These are phyloP conservation scores for Eubucco bourcierii DNA, from an alignment of 2,113 vertebrate species.

Conservation along the genomic window DNA sequence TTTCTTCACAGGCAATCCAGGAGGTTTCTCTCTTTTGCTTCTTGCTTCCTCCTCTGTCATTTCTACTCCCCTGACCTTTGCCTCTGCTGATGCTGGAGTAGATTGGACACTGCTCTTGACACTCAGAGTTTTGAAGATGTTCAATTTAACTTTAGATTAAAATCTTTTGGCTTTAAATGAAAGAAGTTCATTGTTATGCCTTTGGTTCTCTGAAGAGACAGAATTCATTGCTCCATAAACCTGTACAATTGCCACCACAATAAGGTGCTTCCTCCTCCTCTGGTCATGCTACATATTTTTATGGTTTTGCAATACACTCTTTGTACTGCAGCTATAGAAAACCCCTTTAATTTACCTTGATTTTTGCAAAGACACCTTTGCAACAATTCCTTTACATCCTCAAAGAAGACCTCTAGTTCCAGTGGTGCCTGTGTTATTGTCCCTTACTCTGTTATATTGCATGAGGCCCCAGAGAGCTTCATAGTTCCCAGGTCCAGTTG, in stretches of 20 bases:
- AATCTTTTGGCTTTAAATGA: slow-evolving; percentile 11
- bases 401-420: background rate
- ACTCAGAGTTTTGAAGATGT: background rate
- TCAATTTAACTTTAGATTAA: background rate
- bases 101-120: background rate
- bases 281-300: background rate
- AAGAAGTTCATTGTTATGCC: background rate
- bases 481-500: background rate
- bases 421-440: background rate
- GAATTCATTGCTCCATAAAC: slow-evolving; percentile 7
- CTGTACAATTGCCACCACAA: background rate
- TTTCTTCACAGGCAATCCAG: background rate
- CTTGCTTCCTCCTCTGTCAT: background rate
- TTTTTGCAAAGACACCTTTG: background rate
- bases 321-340: background rate
- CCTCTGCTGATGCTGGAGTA: background rate
- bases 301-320: background rate
- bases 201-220: background rate
- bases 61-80: background rate
- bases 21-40: background rate
- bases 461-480: background rate
- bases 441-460: background rate
- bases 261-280: background rate
- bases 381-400: background rate
- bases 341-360: background rate